Conservation (phyloP, 2,113 vertebrate species). For the Cochlearius cochlearius region DNA sequence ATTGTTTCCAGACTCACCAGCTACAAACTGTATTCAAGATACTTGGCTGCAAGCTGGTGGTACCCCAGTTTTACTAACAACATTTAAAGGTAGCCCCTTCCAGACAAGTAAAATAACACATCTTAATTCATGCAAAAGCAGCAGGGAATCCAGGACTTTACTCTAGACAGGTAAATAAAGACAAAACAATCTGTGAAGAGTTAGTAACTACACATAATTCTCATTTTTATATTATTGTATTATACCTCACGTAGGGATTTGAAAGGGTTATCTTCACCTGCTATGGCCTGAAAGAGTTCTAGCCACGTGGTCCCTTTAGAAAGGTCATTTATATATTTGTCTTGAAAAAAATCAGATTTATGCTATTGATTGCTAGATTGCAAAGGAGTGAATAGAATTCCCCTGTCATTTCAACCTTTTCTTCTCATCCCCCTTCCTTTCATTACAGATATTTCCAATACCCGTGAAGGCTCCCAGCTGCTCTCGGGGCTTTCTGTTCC, state of each 20-base stretch:
- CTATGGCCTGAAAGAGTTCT: neutral
- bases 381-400: neutral
- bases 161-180: neutral
- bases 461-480: neutral
- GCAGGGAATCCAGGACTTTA: neutral
- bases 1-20: neutral
- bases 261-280: constrained; percentile 19
- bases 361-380: constrained; percentile 41
- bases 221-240: neutral
- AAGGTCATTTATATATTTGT: constrained; percentile 46
- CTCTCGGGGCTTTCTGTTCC: neutral
- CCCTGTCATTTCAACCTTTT: constrained; percentile 50
- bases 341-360: constrained; percentile 44
- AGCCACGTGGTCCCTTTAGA: neutral
- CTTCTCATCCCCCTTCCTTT: neutral
- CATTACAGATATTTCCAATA: neutral
- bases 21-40: neutral
- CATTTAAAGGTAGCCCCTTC: neutral
- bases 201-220: neutral
- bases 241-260: neutral
- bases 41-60: neutral
- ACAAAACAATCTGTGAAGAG: neutral
- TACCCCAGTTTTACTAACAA: neutral
- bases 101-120: neutral
- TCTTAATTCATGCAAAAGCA: neutral